Percentiles rank a stretch among this genome's conserved stretches.
phyloP scores from a whole-genome alignment of 2,797 vertebrate species.

The Sebastes paucispinis region DNA sequence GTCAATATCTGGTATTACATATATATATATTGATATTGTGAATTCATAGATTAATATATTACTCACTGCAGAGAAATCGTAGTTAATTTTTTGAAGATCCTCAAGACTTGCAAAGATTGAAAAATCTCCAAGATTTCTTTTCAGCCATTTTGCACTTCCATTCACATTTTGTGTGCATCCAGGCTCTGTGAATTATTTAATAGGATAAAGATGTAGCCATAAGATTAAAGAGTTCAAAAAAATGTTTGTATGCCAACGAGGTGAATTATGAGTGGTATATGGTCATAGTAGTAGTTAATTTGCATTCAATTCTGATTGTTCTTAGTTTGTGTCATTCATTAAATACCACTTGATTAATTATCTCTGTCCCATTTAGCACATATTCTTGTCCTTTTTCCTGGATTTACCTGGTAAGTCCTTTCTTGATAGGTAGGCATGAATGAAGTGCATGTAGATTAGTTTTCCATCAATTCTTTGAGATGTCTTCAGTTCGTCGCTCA shows the following conservation, averaged over 20 bases:
- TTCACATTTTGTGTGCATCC: conserved; percentile 28
- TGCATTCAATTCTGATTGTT: background rate
- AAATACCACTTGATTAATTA: background rate
- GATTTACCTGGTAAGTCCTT: conserved; percentile 24
- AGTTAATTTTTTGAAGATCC: conserved; percentile 29
- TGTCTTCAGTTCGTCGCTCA: conserved; percentile 3
- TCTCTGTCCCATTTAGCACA: no score
- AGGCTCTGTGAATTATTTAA: background rate
- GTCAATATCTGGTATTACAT: background rate
- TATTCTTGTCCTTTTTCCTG: background rate
- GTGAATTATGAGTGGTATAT: background rate
- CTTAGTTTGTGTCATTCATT: accelerated
- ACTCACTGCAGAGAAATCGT: conserved; percentile 32
- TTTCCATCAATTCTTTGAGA: background rate
- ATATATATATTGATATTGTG: background rate
- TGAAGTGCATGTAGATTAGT: conserved; percentile 46
- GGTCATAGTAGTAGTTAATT: background rate
- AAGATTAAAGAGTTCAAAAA: background rate
- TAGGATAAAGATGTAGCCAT: background rate
- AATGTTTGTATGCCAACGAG: background rate
- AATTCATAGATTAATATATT: no score
- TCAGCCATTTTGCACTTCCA: conserved; percentile 48
- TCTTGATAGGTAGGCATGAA: conserved; percentile 42
- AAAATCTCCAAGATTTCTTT: conserved; percentile 38
- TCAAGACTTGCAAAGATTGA: conserved; percentile 25